Evolutionary conservation across 92 coral and sea anemone species (phyloP), one percentile per base, ranked within the genome.

Genomic region (Zoanthus solanderi): DNA sequence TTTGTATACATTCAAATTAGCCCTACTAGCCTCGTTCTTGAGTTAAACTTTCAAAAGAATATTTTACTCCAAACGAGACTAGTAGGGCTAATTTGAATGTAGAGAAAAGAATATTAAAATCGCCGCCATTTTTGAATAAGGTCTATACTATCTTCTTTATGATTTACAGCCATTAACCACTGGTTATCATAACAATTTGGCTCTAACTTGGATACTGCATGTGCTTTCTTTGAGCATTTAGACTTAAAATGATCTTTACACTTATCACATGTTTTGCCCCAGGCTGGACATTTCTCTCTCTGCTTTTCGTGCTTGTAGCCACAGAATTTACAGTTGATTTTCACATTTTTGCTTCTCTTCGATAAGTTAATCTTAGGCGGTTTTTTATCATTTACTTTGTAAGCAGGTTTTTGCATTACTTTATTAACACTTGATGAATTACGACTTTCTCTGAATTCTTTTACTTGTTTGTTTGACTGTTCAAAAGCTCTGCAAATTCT

Each of bases 201-300:
- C 14, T 29, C 7, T 71, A 1, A 37, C 75, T 54, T 2, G 12
- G 60, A 54, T 54, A 54, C 60, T 54, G 12, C 10, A 7, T 54
- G 5, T 54, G 14, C 46, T 29, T 9, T 71, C 46, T 71, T 30
- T 7, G 28, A 29, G 67, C 84, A 79, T 79, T 79, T 79, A 79
- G 72, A 79, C 67, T 79, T 79, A 67, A 87, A 71, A 63, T 76
- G 91, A 53, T 88, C 91, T 71, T 75, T 53, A 9, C 92, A 89
- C 12, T 83, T 79, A 15, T 52, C 14, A 48, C 83, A 23, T 23
- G 23, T 23, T 23, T 23, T 23, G 23, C 23, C 23, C 23, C 23
- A 23, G 23, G 23, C 23, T 23, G 23, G 23, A 23, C 23, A 23
- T 23, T 23, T 23, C 23, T 23, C 23, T 23, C 23, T 23, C 23